Base-by-base conservation (phyloP, 64 coral and sea anemone species). In the Catalaphyllia jardinei region DNA sequence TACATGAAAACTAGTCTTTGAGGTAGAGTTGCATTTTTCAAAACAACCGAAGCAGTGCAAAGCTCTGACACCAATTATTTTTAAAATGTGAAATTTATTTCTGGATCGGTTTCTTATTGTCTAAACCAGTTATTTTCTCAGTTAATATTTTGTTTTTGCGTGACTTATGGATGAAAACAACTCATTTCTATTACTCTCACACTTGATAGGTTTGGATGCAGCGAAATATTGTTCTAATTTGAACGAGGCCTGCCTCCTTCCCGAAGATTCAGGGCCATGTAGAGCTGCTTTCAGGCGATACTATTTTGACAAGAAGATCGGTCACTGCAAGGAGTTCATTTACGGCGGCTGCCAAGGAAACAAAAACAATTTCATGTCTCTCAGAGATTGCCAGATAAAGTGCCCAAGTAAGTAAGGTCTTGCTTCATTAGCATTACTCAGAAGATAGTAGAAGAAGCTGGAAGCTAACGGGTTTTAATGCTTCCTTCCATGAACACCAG, bases 311-410 rank as follows among this genome's bases (percentile, higher is more conserved):
- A 87, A 8, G 42, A 60, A 31, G 5, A 50, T 16, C 20, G 29
- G 72, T 4, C 69, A 52, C 14, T 87, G 84, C 67, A 60, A 60
- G 3, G 1, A 25, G 29, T 87, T 87, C 46, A 71, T 72, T 73
- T 87, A 87, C 50, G 84, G 84, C 28, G 84, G 84, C 20, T 87
- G 84, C n/a, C 67, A 87, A 67, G 69, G 61, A 2, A 87, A 87
- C 52, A 52, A 71, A 28, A 87, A 87, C 16, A 87, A 87, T 19
- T 87, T 87, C 27, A 13, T 49, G 20, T 54, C 69, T 17, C 69
- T 50, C 1, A 6, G 73, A 30, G 67, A 35, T 55, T 87, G 84
- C 39, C 10, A 54, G 51, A 73, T 27, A 17, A 69, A 69, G 10
- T 69, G 65, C 24, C 22, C 65, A 69, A 25, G 65, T 69, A 69